Base-by-base conservation (phyloP, 2,797 vertebrate species). In the Melanotaenia boesemani region DNA sequence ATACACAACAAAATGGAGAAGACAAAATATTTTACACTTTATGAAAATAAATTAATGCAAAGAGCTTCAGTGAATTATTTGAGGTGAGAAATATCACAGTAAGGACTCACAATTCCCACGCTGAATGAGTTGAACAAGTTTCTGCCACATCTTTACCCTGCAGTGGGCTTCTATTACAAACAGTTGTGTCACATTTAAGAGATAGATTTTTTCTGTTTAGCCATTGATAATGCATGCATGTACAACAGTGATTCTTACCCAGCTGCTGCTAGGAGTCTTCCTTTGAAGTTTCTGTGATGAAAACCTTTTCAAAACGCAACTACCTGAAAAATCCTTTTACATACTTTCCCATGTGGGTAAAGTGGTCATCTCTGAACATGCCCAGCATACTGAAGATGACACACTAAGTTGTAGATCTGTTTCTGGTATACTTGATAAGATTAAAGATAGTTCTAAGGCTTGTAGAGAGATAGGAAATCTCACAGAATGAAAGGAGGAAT, bases 51-150 rank as follows among this genome's bases (percentile, higher is more conserved):
- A 46, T 26, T n/a, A 22, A 15, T 34, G 26, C 11, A 30, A 57
- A 34, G 2, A 54, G 32, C 2, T 18, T 60, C 10, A 36, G 3
- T 18, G 3, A 12, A 34, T 36, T 28, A 13, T 34, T 56, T 41
- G 6, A 34, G 50, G n/a, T 39, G 73, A 78, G 44, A 77, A 56
- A 64, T 55, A 22, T 60, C 50, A 52, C 37, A 74, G 58, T 7
- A 34, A 57, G 36, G 6, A n/a, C 41, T 54, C 39, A 61, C 7
- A 59, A 55, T 70, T 70, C 71, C 32, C 44, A 63, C 28, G 2
- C 18, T 60, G 5, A 76, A 63, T 46, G 67, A 70, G 65, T 69
- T 70, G 37, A 64, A 69, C 63, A 71, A 66, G 46, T 63, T 68
- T 54, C 34, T 50, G 50, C 63, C 36, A 15, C 44, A 77, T 71